Base-by-base conservation (phyloP, 2,888 invertebrate species). In the Tetropium fuscum region DNA sequence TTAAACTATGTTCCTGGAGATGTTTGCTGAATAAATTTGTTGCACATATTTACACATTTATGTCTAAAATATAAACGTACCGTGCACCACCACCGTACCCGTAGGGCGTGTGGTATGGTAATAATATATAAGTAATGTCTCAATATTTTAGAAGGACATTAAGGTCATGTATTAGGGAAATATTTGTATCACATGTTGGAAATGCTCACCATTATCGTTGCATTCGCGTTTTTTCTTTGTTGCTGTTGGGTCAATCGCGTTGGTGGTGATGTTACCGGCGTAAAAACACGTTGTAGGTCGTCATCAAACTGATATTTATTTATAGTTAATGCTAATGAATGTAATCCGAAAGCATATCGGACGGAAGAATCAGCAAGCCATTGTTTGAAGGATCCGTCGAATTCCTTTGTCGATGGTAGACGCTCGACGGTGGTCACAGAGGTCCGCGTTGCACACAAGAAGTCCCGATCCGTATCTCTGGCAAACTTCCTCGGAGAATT, bases 381-480 rank as follows among this genome's bases (percentile, higher is more conserved):
- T 74, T 76, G 75, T 77, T 75, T 74, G 72, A 77, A 71, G 76
- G 74, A 77, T 78, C 77, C 75, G 76, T 78, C 78, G 79, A 79
- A 79, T 77, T 75, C 74, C 74, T 74, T 75, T 76, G 74, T 75
- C 71, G 74, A 73, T 69, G 66, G 45, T 68, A 60, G 41, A 55
- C 41, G 55, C 49, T 48, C 47, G 54, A 36, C 53, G 51, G 56
- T 53, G 51, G 57, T 45, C 36, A 34, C 34, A 6, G 34, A 30
- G 48, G 55, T 19, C 32, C 34, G 45, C 53, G 30, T 41, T 34
- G 49, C 45, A 48, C 45, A 60, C 43, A 27, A 60, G 40, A 63
- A 47, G 41, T 53, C 44, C 48, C 69, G 68, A 72, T 71, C 56
- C 58, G 55, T 71, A 71, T 71, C 72, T 69, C 67, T 56, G 49